Evolutionary conservation across 2,888 invertebrate genomes (phyloP).

Genomic region (Nemoura dubitans): DNA sequence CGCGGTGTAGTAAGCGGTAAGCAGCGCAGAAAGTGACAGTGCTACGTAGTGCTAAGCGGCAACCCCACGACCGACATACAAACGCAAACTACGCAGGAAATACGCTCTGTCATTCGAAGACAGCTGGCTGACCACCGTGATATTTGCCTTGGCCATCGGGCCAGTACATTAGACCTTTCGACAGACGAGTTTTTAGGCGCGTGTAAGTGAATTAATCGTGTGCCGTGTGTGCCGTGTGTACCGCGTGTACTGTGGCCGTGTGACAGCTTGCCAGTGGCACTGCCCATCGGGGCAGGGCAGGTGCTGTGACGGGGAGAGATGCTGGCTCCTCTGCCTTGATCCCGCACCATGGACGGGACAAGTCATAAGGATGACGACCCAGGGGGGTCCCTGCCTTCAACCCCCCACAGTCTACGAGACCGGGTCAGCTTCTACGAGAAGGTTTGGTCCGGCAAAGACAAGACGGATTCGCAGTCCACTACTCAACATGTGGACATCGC

Average conservation of each 20-base stretch:
- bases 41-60: not conserved
- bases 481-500: conserved; percentile 64
- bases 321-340: not conserved
- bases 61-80: not conserved
- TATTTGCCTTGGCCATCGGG: not conserved
- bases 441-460: conserved; percentile 67
- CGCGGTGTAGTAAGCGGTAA: too few relatives aligned
- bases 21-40: too few relatives aligned
- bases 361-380: conserved; percentile 22
- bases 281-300: not conserved
- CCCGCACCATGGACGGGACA: not conserved
- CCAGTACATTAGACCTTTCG: not conserved
- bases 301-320: not conserved
- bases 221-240: not conserved
- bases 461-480: conserved; percentile 51
- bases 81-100: not conserved
- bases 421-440: conserved; percentile 84
- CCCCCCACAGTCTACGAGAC: conserved; percentile 69
- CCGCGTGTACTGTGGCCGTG: not conserved
- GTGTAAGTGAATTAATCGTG: not conserved
- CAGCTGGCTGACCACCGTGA: not conserved
- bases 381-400: conserved; percentile 43
- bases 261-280: not conserved
- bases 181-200: not conserved
- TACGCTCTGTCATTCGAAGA: conserved; percentile 17